phyloP scores from a whole-genome alignment of 2,888 invertebrate genomes.

The Eulithis testata region DNA sequence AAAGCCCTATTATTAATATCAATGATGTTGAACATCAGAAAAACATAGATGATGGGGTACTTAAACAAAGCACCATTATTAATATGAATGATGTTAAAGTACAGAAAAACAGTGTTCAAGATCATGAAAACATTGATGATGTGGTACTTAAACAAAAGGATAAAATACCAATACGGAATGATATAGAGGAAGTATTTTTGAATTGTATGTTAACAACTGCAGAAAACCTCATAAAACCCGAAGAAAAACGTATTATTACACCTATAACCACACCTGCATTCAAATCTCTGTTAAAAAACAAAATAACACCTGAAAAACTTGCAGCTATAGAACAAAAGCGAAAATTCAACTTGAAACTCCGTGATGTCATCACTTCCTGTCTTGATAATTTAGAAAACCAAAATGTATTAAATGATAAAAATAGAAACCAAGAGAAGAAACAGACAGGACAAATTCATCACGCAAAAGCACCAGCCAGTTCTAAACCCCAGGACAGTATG shows the following conservation, averaged over 20 bases:
- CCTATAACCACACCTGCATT: constrained; percentile 18
- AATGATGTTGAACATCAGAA: constrained; percentile 14
- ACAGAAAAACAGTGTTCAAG: constrained; percentile 7
- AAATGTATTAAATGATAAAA: constrained; percentile 30
- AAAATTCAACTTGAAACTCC: constrained; percentile 73
- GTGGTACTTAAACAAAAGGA: too few species aligned
- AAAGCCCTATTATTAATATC: neutral
- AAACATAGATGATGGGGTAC: constrained; percentile 1
- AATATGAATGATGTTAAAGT: too few species aligned
- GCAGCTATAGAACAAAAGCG: constrained; percentile 73
- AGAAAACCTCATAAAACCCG: constrained; percentile 5
- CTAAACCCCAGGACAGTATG: constrained; percentile 52
- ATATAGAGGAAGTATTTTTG: constrained; percentile 4
- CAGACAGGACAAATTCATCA: constrained; percentile 23
- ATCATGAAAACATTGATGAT: constrained; percentile 9
- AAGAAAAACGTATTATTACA: constrained; percentile 9
- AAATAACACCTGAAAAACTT: constrained; percentile 64
- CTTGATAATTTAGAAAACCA: constrained; percentile 59
- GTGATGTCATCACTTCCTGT: constrained; percentile 69
- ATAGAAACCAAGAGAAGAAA: constrained; percentile 24
- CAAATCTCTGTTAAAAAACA: constrained; percentile 45
- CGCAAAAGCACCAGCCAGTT: constrained; percentile 42
- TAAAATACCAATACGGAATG: neutral
- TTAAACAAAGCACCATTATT: constrained; percentile 1
- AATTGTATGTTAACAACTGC: constrained; percentile 13